Conservation (phyloP, 2,797 vertebrate species). For the Tympanoctomys barrerae region DNA sequence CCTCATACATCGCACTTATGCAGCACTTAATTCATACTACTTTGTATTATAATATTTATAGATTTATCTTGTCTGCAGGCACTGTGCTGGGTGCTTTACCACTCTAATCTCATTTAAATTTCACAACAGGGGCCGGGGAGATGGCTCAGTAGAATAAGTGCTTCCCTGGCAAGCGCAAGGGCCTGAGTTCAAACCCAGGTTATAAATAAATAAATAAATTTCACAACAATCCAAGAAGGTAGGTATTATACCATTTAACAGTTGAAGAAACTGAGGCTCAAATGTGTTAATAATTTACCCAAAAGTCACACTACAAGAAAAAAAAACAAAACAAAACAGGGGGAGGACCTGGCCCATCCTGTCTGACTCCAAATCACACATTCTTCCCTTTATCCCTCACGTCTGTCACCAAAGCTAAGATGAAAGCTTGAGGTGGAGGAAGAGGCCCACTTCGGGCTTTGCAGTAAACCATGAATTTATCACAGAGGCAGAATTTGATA, state of each 20-base stretch:
- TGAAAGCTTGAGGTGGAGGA: background rate
- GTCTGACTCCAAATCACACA: background rate
- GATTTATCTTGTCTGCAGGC: conserved; percentile 39
- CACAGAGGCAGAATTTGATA: background rate
- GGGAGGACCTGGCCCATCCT: background rate
- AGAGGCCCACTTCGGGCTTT: background rate
- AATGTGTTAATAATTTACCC: background rate
- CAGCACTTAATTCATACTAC: background rate
- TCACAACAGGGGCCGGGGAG: background rate
- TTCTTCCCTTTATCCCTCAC: background rate
- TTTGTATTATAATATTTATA: conserved; percentile 23
- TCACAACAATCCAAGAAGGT: background rate
- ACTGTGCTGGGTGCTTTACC: conserved; percentile 18
- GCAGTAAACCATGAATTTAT: background rate
- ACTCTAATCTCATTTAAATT: conserved; percentile 62
- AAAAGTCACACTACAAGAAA: background rate
- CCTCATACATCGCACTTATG: background rate
- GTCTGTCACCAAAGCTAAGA: background rate
- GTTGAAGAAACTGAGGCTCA: conserved; percentile 33
- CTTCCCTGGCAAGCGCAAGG: no score
- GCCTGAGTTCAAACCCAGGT: no score
- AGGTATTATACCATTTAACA: conserved; percentile 31
- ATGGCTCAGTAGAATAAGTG: no score
- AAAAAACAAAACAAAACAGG: background rate
- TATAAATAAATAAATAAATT: no score